phyloP scores from a whole-genome alignment of 1,140 invertebrate species.

The Nymphalis io region DNA sequence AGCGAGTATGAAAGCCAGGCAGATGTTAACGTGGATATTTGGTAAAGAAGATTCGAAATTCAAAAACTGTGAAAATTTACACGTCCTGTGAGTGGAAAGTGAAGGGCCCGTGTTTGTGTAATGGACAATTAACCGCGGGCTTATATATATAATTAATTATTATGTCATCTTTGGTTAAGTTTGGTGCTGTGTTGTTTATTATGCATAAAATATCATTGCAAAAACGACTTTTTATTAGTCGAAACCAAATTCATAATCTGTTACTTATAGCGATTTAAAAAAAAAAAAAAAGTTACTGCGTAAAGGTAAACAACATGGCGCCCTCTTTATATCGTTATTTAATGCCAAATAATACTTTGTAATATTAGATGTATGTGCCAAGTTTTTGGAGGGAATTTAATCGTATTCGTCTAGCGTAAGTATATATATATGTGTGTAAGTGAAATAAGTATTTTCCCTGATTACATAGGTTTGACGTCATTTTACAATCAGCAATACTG shows the following conservation, averaged over 20 bases:
- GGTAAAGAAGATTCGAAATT: conserved; percentile 94
- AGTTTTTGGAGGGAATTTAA: conserved; percentile 61
- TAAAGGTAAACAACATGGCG: conserved; percentile 26
- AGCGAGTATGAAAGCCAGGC: conserved; percentile 92
- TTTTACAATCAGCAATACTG: conserved; percentile 35
- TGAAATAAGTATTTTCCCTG: conserved; percentile 49
- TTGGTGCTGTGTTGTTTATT: conserved; percentile 26
- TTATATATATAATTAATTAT: background rate
- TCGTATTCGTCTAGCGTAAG: conserved; percentile 33
- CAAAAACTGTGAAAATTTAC: conserved; percentile 94
- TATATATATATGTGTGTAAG: conserved; percentile 41
- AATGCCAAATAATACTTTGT: conserved; percentile 54
- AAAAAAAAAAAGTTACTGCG: background rate
- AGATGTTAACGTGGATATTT: conserved; percentile 94
- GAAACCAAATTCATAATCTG: background rate
- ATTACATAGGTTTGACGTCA: conserved; percentile 31
- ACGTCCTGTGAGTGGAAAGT: conserved; percentile 85
- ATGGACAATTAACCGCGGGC: conserved; percentile 41
- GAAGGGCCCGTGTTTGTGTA: conserved; percentile 76
- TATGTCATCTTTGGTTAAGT: conserved; percentile 29
- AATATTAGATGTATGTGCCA: conserved; percentile 64
- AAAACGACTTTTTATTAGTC: background rate
- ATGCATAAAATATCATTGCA: conserved; percentile 1
- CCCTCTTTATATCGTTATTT: conserved; percentile 28
- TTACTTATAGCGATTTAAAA: background rate